phyloP scores from a whole-genome alignment of 2,888 invertebrate genomes.

The Alviniconcha strummeri region DNA sequence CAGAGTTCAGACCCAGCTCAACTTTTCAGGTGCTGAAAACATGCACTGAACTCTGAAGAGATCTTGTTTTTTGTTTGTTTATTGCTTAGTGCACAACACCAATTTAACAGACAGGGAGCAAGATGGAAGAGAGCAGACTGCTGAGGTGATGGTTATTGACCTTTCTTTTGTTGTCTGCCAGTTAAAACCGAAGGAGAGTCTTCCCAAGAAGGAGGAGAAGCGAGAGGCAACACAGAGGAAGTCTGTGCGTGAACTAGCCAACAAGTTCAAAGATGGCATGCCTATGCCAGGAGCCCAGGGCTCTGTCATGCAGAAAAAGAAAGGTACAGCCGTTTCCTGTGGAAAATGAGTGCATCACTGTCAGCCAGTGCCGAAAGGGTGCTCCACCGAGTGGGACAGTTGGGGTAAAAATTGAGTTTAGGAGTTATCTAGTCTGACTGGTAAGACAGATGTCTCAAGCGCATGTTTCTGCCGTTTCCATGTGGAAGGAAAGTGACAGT shows the following conservation, averaged over 20 bases:
- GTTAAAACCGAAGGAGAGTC: constrained; percentile 23
- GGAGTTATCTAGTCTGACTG: neutral
- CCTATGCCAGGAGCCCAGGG: constrained; percentile 47
- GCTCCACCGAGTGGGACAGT: neutral
- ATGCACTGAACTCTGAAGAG: no score
- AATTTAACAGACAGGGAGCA: no score
- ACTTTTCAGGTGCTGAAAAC: no score
- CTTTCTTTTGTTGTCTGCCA: neutral
- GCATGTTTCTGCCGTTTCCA: no score
- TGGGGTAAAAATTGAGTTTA: neutral
- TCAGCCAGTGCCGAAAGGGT: no score
- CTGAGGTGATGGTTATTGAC: neutral
- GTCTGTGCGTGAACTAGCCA: constrained; percentile 64
- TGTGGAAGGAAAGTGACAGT: no score
- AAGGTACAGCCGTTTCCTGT: constrained; percentile 49
- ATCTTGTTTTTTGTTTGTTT: no score
- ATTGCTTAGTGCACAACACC: no score
- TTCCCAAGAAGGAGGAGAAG: constrained; percentile 38
- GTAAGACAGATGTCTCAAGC: neutral
- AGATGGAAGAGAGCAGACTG: no score
- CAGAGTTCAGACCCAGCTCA: no score
- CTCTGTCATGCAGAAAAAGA: constrained; percentile 54
- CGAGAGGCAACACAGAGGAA: constrained; percentile 58
- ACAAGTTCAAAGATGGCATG: constrained; percentile 61
- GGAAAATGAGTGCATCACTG: neutral